phyloP scores from a whole-genome alignment of 1,140 invertebrate genomes.

The Lethrus apterus region DNA sequence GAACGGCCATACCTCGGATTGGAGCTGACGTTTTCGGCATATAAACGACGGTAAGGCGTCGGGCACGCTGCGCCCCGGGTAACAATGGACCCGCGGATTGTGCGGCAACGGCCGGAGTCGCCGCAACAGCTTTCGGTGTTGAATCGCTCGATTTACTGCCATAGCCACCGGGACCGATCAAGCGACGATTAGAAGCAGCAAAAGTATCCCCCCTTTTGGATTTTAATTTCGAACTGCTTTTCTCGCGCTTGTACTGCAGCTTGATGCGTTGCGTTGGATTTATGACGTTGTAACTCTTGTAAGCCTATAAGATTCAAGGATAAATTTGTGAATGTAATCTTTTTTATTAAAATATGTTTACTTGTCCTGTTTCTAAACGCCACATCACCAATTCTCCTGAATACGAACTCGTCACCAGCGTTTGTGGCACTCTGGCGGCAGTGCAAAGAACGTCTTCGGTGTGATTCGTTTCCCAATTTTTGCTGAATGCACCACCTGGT shows the following conservation, averaged over 20 bases:
- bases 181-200: neutral
- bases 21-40: slow-evolving; percentile 31
- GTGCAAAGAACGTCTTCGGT: slow-evolving; percentile 63
- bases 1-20: slow-evolving; percentile 28
- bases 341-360: too few species aligned
- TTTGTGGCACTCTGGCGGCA: slow-evolving; percentile 51
- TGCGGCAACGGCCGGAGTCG: neutral
- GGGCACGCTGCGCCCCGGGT: neutral
- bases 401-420: slow-evolving; percentile 52
- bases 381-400: slow-evolving; percentile 69
- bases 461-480: slow-evolving; percentile 53
- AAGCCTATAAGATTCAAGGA: too few species aligned
- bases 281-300: slow-evolving; percentile 34
- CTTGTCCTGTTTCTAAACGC: slow-evolving; percentile 64
- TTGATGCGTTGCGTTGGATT: slow-evolving; percentile 36
- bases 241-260: slow-evolving; percentile 29
- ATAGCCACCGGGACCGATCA: slow-evolving; percentile 1
- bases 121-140: neutral
- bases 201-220: neutral
- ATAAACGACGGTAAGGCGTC: slow-evolving; percentile 10
- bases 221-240: neutral
- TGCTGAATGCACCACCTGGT: slow-evolving; percentile 38
- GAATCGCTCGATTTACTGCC: neutral
- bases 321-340: slow-evolving; percentile 27
- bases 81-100: too few species aligned